Evolutionary conservation across 2,113 vertebrate species (phyloP).

Genomic region (Deroptyus accipitrinus): DNA sequence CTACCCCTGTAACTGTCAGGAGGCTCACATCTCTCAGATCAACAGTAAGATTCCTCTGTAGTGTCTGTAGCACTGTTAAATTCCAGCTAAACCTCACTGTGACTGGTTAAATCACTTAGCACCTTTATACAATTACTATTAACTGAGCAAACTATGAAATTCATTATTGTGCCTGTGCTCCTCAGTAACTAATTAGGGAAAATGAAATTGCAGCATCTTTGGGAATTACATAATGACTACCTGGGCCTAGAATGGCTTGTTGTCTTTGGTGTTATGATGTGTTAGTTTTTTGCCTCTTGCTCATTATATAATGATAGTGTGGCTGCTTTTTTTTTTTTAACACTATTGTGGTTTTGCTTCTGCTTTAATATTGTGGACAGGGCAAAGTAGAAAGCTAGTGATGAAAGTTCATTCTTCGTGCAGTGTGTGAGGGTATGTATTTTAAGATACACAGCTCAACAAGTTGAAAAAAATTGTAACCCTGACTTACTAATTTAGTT

Average conservation of each 20-base stretch:
- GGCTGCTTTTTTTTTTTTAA: not conserved
- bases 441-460: not conserved
- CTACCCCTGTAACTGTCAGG: constrained; percentile 26
- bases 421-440: not conserved
- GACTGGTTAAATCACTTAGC: not conserved
- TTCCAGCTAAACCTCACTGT: not conserved
- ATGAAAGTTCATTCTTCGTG: not conserved
- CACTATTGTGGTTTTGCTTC: not conserved
- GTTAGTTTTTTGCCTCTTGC: not conserved
- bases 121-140: not conserved
- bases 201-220: not conserved
- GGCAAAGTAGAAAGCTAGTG: not conserved
- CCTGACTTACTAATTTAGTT: rapidly evolving
- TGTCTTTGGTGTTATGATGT: not conserved
- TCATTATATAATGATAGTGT: not conserved
- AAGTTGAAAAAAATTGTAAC: not conserved
- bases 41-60: constrained; percentile 51
- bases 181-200: not conserved
- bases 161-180: rapidly evolving
- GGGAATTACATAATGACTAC: rapidly evolving
- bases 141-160: not conserved
- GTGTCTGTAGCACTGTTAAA: not conserved
- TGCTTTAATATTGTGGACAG: not conserved
- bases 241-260: not conserved
- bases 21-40: not conserved